Base-by-base conservation (phyloP, 2,797 vertebrate genomes). In the Loris lydekkerianus region DNA sequence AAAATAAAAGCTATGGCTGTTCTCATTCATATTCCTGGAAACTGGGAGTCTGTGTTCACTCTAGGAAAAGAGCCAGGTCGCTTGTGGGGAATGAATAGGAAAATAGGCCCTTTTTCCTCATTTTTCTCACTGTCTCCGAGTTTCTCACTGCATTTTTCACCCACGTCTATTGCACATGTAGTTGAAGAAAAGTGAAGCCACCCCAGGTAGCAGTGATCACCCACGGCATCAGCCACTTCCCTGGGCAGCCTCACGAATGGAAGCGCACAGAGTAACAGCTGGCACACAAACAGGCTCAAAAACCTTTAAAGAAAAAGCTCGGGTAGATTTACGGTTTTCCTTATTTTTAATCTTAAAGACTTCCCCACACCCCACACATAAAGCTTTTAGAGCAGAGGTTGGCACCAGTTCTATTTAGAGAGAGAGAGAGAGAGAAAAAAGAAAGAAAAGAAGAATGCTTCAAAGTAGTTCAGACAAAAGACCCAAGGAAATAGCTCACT, bases 21-120 rank as follows among this genome's bases (percentile, higher is more conserved):
- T 94, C 92, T 96, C 75, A 46, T 91, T 93, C 75, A 65, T 86
- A 94, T 97, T 96, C 97, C 78, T 96, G 70, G 96, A 97, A 98
- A 86, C 11, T 73, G 34, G 9, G 89, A 94, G 90, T 97, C 94
- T 96, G 85, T 86, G 84, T 49, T 89, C 97, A 90, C 27, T 92
- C 94, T 60, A 94, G 94, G 93, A 92, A 97, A 96, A 89, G 20
- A 75, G 93, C 94, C 95, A 98, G 90, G 46, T 89, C 8, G 34
- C 31, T 43, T 78, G 73, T 81, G 86, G 70, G 82, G 61, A 86
- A 65, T 14, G 95, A 96, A 76, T 97, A 94, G 0, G 20, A 29
- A 96, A 96, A 73, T 21, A 89, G 40, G 53, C 31, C 91, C 53
- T 53, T 93, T 88, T 89, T 94, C 27, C 43, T 34, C 60, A 3